A percentile compares a stretch with the other conserved stretches of the same genome.
phyloP scores from a whole-genome alignment of 1,140 invertebrate genomes.

The Hermatobates lingyangjiaoensis region DNA sequence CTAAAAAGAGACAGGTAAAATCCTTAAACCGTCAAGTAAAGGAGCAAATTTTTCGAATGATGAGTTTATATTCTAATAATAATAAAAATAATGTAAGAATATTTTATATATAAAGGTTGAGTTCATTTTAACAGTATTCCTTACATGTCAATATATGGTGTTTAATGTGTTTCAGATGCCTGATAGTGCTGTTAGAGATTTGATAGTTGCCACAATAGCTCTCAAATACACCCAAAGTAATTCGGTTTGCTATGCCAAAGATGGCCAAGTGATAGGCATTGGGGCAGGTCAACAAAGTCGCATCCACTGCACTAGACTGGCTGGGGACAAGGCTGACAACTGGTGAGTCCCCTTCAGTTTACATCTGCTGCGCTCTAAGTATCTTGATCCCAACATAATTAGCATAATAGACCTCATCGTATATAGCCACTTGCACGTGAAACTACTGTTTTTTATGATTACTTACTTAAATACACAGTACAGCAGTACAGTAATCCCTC shows the following conservation, averaged over 20 bases:
- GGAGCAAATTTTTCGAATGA: no score
- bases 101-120: no score
- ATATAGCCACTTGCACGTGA: neutral
- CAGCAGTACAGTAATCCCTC: neutral
- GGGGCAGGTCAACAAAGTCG: slow-evolving; percentile 94
- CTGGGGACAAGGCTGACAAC: slow-evolving; percentile 93
- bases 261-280: slow-evolving; percentile 89
- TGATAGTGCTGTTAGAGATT: slow-evolving; percentile 59
- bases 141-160: no score
- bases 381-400: neutral
- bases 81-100: no score
- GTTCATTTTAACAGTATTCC: no score
- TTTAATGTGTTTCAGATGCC: slow-evolving; percentile 32
- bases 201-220: slow-evolving; percentile 89
- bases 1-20: no score
- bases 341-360: slow-evolving; percentile 39
- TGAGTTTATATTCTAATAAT: no score
- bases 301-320: slow-evolving; percentile 91
- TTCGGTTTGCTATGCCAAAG: slow-evolving; percentile 78
- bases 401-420: neutral
- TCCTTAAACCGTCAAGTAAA: no score
- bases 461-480: neutral
- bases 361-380: neutral
- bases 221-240: slow-evolving; percentile 98
- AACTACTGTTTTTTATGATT: neutral